Evolutionary conservation across 1,140 invertebrate genomes (phyloP).

Genomic region (Heliconius hermathena): DNA sequence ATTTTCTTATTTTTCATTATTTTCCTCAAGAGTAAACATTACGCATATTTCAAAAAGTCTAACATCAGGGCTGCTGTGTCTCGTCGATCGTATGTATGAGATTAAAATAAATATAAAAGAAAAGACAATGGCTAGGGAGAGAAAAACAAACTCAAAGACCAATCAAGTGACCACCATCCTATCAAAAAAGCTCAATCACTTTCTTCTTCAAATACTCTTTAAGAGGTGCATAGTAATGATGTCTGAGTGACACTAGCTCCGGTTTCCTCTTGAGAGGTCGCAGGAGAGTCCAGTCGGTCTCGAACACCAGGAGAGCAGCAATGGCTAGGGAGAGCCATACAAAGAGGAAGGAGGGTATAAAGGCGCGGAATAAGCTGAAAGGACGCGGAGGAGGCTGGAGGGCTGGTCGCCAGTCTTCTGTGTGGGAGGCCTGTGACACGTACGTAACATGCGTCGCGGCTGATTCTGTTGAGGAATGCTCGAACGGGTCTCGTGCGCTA

Average conservation of each 20-base stretch:
- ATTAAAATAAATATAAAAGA: not conserved
- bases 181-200: conserved; percentile 79
- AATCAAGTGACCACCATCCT: not conserved
- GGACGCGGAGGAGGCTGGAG: conserved; percentile 80
- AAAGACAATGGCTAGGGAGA: not conserved
- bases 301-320: conserved; percentile 86
- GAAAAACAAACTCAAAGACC: too few relatives aligned
- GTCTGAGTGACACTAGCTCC: conserved; percentile 89
- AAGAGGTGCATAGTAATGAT: conserved; percentile 91
- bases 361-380: conserved; percentile 85
- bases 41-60: too few relatives aligned
- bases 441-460: conserved; percentile 81
- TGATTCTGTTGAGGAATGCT: conserved; percentile 89
- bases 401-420: conserved; percentile 79
- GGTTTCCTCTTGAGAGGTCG: conserved; percentile 87
- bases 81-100: too few relatives aligned
- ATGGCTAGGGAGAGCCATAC: conserved; percentile 85
- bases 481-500: conserved; percentile 88
- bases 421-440: conserved; percentile 40
- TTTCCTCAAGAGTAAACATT: too few relatives aligned
- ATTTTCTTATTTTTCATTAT: too few relatives aligned
- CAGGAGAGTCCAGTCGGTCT: conserved; percentile 88
- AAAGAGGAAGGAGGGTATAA: conserved; percentile 88
- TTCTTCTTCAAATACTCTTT: conserved; percentile 87
- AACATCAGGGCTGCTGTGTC: too few relatives aligned